These are phyloP conservation scores for Axis porcinus DNA, from an alignment of 2,113 vertebrate genomes.

Conservation along the genomic window DNA sequence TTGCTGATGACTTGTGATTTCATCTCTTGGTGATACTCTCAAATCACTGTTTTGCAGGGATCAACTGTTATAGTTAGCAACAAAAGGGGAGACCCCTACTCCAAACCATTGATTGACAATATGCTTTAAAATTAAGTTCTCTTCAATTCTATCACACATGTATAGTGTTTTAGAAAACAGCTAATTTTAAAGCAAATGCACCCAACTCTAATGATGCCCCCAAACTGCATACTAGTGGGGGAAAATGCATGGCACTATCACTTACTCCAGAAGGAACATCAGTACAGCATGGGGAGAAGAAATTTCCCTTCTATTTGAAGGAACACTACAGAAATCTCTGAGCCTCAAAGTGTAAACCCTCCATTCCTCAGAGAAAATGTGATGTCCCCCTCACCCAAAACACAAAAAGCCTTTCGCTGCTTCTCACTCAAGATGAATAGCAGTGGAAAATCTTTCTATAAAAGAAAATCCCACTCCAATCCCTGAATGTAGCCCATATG, in stretches of 20 bases:
- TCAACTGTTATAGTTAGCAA: neutral
- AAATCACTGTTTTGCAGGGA: neutral
- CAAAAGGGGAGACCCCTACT: neutral
- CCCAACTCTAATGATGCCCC: neutral
- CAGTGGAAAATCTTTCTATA: neutral
- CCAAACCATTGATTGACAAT: neutral
- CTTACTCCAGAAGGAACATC: neutral
- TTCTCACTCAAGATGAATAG: neutral
- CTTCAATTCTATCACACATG: neutral
- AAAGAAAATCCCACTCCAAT: neutral
- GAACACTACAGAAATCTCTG: neutral
- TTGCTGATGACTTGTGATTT: neutral
- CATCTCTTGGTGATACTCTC: neutral
- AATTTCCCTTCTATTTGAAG: neutral
- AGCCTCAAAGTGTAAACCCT: neutral
- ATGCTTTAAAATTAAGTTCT: neutral
- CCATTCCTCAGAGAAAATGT: neutral
- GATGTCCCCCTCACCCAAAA: neutral
- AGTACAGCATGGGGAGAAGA: neutral
- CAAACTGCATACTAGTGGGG: neutral
- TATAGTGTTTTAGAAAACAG: neutral
- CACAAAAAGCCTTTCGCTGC: neutral
- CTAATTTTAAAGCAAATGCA: neutral
- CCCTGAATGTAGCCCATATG: neutral
- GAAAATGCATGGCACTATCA: neutral